phyloP scores from a whole-genome alignment of 2,797 vertebrate species.

The Mormyrops attenuatus region DNA sequence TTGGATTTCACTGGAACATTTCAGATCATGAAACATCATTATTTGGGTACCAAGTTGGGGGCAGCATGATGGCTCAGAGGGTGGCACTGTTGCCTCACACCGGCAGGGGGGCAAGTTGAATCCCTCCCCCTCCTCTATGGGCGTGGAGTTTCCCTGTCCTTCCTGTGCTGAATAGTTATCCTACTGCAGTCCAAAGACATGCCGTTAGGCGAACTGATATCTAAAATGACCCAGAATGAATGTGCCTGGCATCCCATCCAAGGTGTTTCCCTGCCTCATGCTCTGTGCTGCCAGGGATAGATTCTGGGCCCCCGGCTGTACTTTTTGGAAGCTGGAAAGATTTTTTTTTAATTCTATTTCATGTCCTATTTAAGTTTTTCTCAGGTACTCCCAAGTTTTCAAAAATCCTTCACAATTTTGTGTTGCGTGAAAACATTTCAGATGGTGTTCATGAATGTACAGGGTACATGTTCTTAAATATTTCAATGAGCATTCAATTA shows the following conservation, averaged over 20 bases:
- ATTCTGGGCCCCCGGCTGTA: not conserved
- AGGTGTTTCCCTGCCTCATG: not conserved
- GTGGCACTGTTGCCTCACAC: not conserved
- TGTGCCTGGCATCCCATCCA: not conserved
- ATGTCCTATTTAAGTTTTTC: not conserved
- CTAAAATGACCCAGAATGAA: not conserved
- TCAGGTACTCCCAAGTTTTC: constrained; percentile 18
- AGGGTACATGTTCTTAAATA: constrained; percentile 36
- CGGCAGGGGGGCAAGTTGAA: not conserved
- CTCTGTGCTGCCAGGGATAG: not conserved
- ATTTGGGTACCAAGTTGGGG: not conserved
- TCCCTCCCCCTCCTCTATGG: not conserved
- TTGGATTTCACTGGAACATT: not conserved
- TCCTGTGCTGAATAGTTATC: not conserved
- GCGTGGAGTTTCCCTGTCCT: not conserved
- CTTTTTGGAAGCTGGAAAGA: not conserved
- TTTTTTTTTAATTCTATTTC: not conserved
- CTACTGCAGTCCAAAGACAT: not conserved
- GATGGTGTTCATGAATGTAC: constrained; percentile 30
- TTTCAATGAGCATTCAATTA: constrained; percentile 40
- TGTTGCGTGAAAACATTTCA: constrained; percentile 38
- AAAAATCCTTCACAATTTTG: constrained; percentile 6
- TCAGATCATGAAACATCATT: not conserved
- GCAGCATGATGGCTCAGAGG: not conserved
- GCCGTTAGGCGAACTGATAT: not conserved